A percentile compares a stretch with the other conserved stretches of the same genome.
Conservation (phyloP, 2,888 invertebrate genomes). For the Periphyllus acericola region DNA sequence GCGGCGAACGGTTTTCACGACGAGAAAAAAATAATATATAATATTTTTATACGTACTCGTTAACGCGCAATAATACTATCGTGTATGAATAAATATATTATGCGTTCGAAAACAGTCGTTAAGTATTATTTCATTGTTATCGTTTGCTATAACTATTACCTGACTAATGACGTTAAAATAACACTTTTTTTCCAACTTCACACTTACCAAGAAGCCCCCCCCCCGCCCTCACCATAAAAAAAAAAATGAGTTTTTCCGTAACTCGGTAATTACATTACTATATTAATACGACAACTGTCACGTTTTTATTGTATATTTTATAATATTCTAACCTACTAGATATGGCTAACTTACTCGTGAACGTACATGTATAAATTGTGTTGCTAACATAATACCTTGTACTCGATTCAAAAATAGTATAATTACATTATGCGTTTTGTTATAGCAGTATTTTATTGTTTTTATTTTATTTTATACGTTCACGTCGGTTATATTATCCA, state of each 20-base stretch:
- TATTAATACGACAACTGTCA: not conserved
- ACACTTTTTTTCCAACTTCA: too few relatives aligned
- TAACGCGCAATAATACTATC: not conserved
- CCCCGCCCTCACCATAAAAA: not conserved
- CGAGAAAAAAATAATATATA: not conserved
- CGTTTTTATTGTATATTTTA: not conserved
- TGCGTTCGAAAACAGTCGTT: not conserved
- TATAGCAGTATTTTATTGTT: constrained; percentile 7
- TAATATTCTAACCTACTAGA: constrained; percentile 5
- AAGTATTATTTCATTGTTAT: too few relatives aligned
- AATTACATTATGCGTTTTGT: not conserved
- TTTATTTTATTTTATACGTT: not conserved
- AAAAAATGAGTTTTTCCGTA: not conserved
- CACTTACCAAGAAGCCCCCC: too few relatives aligned
- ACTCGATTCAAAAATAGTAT: not conserved
- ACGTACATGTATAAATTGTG: not conserved
- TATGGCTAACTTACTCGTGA: not conserved
- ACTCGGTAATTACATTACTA: not conserved
- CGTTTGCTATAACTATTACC: too few relatives aligned
- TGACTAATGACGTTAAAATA: too few relatives aligned
- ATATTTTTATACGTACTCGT: not conserved
- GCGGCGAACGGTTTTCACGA: not conserved
- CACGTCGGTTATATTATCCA: not conserved
- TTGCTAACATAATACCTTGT: not conserved
- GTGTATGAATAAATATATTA: not conserved